Percentiles rank a stretch among this genome's conserved stretches.
Evolutionary conservation across 2,797 vertebrate genomes (phyloP).

Genomic region (Cuculus canorus): DNA sequence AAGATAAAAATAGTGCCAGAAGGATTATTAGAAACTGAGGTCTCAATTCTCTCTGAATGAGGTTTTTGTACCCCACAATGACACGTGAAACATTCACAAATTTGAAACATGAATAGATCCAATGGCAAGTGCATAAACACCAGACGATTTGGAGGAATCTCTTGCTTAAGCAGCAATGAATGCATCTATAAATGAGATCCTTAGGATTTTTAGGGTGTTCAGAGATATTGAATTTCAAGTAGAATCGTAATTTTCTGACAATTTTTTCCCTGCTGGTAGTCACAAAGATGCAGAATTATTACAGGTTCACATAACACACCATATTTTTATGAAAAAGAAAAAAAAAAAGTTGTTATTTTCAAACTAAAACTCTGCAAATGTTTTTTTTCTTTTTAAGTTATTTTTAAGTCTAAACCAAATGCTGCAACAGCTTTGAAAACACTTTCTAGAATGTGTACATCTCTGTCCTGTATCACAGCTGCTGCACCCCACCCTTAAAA

Average conservation of each 20-base stretch:
- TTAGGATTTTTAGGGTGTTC: not conserved
- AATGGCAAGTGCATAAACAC: not conserved
- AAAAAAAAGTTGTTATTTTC: not conserved
- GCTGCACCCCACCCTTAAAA: not conserved
- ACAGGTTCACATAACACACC: not conserved
- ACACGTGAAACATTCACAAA: accelerated
- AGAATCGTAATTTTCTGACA: not conserved
- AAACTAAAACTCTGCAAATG: accelerated
- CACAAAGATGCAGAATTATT: not conserved
- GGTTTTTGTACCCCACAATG: not conserved
- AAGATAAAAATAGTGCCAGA: not conserved
- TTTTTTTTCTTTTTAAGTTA: not conserved
- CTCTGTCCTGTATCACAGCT: not conserved
- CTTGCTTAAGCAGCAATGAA: not conserved
- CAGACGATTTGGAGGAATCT: not conserved
- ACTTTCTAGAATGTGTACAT: accelerated
- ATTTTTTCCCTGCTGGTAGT: not conserved
- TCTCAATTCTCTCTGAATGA: not conserved
- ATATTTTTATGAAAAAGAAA: not conserved
- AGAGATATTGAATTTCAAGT: not conserved
- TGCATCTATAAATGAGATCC: not conserved
- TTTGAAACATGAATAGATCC: not conserved
- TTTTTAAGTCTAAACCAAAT: not conserved
- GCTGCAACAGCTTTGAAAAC: not conserved
- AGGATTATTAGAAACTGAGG: not conserved